A percentile compares a stretch with the other conserved stretches of the same genome.
phyloP scores from a whole-genome alignment of 2,797 vertebrate species.

The Sternotherus odoratus region DNA sequence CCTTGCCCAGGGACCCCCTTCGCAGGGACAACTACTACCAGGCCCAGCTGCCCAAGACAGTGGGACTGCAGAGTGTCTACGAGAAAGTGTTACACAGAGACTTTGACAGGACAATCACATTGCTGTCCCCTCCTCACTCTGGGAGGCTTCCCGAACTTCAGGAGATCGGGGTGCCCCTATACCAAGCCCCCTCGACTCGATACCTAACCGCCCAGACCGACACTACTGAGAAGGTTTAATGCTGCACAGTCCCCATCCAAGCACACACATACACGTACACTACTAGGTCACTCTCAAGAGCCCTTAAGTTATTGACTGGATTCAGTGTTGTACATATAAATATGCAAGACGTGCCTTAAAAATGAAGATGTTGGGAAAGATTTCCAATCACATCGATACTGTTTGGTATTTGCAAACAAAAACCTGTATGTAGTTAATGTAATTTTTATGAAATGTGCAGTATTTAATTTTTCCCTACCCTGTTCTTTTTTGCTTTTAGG shows the following conservation, averaged over 20 bases:
- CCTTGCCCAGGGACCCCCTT: conserved; percentile 90
- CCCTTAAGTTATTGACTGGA: conserved; percentile 84
- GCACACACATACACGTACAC: conserved; percentile 49
- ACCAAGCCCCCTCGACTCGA: conserved; percentile 86
- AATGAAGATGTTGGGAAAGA: conserved; percentile 80
- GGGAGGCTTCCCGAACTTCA: conserved; percentile 92
- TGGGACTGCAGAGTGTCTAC: conserved; percentile 92
- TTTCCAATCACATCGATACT: conserved; percentile 82
- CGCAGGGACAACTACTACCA: conserved; percentile 92
- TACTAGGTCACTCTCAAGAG: conserved; percentile 66
- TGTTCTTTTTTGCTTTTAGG: conserved; percentile 71
- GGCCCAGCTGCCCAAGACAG: conserved; percentile 90
- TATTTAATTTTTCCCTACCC: conserved; percentile 81
- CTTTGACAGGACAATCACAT: conserved; percentile 90
- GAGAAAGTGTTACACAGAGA: conserved; percentile 95
- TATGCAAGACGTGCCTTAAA: conserved; percentile 79
- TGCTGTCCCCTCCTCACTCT: conserved; percentile 90
- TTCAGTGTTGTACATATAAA: conserved; percentile 76
- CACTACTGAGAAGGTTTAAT: conserved; percentile 78
- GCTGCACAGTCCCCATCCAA: neutral
- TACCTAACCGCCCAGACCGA: conserved; percentile 84
- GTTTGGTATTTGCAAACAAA: conserved; percentile 86
- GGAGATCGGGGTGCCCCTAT: conserved; percentile 91
- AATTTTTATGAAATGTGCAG: conserved; percentile 89
- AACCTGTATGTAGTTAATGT: conserved; percentile 83